These are phyloP conservation scores for Seriola aureovittata DNA, from an alignment of 2,113 vertebrate species.

Conservation along the genomic window DNA sequence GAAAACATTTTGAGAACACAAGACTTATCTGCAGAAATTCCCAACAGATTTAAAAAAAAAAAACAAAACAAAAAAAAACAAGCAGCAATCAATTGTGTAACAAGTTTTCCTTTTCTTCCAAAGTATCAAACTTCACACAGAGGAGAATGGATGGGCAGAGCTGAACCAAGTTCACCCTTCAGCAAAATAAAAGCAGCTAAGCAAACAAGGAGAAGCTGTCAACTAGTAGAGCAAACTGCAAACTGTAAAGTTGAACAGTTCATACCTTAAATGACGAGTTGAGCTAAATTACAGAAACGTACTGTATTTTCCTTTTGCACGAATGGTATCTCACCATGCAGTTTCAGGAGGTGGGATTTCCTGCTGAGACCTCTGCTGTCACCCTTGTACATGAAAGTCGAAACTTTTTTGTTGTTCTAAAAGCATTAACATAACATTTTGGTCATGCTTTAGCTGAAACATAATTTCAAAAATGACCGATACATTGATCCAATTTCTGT, in stretches of 20 bases:
- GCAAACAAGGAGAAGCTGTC: background rate
- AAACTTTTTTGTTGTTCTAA: background rate
- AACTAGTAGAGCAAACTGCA: background rate
- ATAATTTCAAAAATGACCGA: too few relatives aligned
- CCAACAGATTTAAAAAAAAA: background rate
- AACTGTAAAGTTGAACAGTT: background rate
- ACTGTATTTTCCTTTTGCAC: background rate
- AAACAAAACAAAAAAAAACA: constrained; percentile 10
- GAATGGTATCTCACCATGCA: background rate
- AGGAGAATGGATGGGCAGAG: background rate
- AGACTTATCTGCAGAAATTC: background rate
- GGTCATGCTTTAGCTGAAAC: too few relatives aligned
- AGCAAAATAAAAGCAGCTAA: background rate
- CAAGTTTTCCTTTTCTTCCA: background rate
- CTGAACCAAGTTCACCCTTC: background rate
- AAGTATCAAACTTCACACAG: background rate
- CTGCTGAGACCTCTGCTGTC: background rate
- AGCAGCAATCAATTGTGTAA: background rate
- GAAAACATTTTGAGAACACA: background rate
- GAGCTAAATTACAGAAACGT: background rate
- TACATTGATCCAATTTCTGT: background rate
- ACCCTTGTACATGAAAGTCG: background rate
- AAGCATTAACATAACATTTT: background rate
- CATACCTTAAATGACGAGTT: background rate
- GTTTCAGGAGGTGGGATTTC: background rate